Conservation (phyloP, 1,140 invertebrate species). For the Tetramorium parvispinum region DNA sequence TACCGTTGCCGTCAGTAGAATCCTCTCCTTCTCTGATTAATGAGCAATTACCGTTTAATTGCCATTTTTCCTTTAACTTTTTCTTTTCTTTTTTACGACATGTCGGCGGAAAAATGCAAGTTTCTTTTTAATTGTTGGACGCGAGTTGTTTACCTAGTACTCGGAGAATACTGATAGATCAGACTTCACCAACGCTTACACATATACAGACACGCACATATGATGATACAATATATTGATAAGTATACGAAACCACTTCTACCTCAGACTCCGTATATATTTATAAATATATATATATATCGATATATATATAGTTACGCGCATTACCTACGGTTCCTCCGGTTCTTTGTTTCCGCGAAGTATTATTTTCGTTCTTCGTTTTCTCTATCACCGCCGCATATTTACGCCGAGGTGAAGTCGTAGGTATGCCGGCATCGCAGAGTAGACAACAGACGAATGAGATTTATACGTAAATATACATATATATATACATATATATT, state of each 20-base stretch:
- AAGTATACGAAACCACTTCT: slow-evolving; percentile 80
- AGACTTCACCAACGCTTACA: slow-evolving; percentile 36
- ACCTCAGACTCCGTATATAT: slow-evolving; percentile 73
- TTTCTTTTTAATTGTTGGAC: slow-evolving; percentile 1
- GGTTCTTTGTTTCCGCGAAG: slow-evolving; percentile 22
- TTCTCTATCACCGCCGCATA: slow-evolving; percentile 38
- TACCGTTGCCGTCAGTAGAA: neutral
- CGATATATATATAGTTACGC: slow-evolving; percentile 49
- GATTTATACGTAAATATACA: slow-evolving; percentile 55
- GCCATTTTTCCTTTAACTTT: neutral
- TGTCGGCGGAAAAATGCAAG: neutral
- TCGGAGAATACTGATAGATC: slow-evolving; percentile 54
- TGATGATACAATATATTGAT: slow-evolving; percentile 63
- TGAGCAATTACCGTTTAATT: neutral
- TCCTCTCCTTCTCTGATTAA: slow-evolving; percentile 15
- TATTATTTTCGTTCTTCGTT: slow-evolving; percentile 53
- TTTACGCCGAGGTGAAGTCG: slow-evolving; percentile 26
- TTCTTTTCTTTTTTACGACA: neutral
- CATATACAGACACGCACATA: slow-evolving; percentile 23
- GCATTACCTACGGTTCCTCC: slow-evolving; percentile 42
- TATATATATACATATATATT: slow-evolving; percentile 58
- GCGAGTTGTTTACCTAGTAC: slow-evolving; percentile 57
- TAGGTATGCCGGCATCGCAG: slow-evolving; percentile 13
- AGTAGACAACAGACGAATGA: slow-evolving; percentile 40
- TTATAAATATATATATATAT: slow-evolving; percentile 56